These are phyloP conservation scores for Eurytoma adleriae DNA, from an alignment of 2,888 invertebrate genomes.

Conservation along the genomic window DNA sequence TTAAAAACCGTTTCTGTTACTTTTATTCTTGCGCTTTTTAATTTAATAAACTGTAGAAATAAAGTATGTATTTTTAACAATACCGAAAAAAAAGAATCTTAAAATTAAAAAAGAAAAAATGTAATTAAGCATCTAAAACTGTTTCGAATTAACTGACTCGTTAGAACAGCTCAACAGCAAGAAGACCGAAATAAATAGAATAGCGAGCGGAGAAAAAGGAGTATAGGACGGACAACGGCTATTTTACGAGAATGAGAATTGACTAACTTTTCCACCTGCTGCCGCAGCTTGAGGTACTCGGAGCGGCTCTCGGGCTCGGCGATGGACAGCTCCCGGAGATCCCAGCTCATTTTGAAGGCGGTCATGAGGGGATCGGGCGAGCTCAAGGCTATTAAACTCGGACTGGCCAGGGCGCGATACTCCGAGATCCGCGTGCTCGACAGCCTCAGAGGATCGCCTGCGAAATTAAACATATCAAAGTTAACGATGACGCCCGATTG, in stretches of 20 bases:
- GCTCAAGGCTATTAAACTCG: conserved; percentile 94
- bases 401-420: conserved; percentile 93
- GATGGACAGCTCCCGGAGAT: conserved; percentile 90
- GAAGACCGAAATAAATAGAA: too few relatives aligned
- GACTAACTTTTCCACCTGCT: conserved; percentile 85
- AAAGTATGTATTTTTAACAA: too few relatives aligned
- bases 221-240: too few relatives aligned
- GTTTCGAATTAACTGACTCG: too few relatives aligned
- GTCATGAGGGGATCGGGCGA: conserved; percentile 95
- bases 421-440: conserved; percentile 94
- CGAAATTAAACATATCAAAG: conserved; percentile 5
- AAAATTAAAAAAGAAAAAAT: too few relatives aligned
- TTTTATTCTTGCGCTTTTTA: too few relatives aligned
- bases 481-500: neutral
- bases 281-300: conserved; percentile 91
- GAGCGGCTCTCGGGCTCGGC: conserved; percentile 95
- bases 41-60: too few relatives aligned
- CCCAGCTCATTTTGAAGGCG: conserved; percentile 97
- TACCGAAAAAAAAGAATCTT: too few relatives aligned
- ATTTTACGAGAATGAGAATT: neutral
- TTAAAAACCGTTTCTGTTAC: too few relatives aligned
- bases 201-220: too few relatives aligned
- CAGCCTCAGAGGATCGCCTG: conserved; percentile 84
- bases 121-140: too few relatives aligned
- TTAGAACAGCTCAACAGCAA: too few relatives aligned